Evolutionary conservation across 2,888 invertebrate species (phyloP).

Genomic region (Sarcophaga caerulescens): DNA sequence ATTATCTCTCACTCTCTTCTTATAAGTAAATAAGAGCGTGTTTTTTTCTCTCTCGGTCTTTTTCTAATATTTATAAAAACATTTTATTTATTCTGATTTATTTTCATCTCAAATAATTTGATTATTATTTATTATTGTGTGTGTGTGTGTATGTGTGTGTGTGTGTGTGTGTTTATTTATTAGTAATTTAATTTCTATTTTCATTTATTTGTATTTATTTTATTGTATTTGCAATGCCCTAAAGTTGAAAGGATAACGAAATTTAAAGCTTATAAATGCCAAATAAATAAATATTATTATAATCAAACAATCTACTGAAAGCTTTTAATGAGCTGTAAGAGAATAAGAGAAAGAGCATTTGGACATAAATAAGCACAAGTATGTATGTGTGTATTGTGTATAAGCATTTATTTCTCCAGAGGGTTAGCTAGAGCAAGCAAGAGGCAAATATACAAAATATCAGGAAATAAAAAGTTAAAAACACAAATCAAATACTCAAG

Average conservation of each 20-base stretch:
- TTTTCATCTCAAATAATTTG: too few relatives aligned
- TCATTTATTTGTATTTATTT: constrained; percentile 13
- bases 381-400: neutral
- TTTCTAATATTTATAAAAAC: too few relatives aligned
- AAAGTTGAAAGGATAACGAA: constrained; percentile 44
- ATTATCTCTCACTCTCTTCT: neutral
- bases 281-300: constrained; percentile 25
- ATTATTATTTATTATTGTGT: neutral
- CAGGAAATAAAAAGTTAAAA: constrained; percentile 38
- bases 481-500: constrained; percentile 35
- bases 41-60: too few relatives aligned
- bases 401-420: neutral
- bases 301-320: constrained; percentile 3
- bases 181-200: constrained; percentile 9
- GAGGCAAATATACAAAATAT: constrained; percentile 11
- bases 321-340: constrained; percentile 10
- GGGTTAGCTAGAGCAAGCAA: neutral
- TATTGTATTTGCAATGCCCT: constrained; percentile 21
- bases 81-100: too few relatives aligned
- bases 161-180: constrained; percentile 4
- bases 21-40: neutral
- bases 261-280: constrained; percentile 34
- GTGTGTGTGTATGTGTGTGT: constrained; percentile 3
- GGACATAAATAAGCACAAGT: neutral
- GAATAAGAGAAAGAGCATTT: neutral